These are phyloP conservation scores for Diarsia rubi DNA, from an alignment of 2,888 invertebrate genomes.

Conservation along the genomic window DNA sequence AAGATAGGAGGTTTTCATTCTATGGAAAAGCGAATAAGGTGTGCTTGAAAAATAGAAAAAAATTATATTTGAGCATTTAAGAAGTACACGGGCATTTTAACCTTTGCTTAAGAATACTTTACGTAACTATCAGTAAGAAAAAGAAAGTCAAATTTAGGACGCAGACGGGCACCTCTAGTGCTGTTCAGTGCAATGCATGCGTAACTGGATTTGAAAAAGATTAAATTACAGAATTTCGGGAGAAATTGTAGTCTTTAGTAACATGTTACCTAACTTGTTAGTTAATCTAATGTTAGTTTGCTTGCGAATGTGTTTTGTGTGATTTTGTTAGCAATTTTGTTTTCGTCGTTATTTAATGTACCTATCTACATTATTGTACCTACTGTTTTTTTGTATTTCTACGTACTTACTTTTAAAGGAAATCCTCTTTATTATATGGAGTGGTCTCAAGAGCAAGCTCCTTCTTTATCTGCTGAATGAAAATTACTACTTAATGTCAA, in stretches of 20 bases:
- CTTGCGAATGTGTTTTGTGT: not conserved
- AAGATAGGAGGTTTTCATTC: not conserved
- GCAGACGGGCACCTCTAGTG: slow-evolving; percentile 75
- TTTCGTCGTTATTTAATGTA: not conserved
- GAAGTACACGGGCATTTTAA: slow-evolving; percentile 5
- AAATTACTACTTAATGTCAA: not conserved
- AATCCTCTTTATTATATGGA: not conserved
- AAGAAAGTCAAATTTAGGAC: slow-evolving; percentile 76
- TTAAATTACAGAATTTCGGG: slow-evolving; percentile 21
- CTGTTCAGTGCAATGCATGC: slow-evolving; percentile 44
- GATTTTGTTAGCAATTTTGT: not conserved
- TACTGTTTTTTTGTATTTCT: not conserved
- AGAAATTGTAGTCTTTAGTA: not conserved
- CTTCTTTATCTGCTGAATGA: not conserved
- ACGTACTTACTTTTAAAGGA: not conserved
- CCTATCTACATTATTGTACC: not conserved
- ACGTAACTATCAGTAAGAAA: slow-evolving; percentile 41
- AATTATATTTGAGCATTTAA: not conserved
- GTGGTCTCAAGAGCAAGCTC: not conserved
- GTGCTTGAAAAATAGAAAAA: not conserved
- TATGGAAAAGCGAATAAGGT: not conserved
- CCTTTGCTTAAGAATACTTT: slow-evolving; percentile 7
- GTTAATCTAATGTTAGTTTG: slow-evolving; percentile 11
- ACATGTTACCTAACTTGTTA: slow-evolving; percentile 1
- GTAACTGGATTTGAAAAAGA: slow-evolving; percentile 42